Evolutionary conservation across 2,113 vertebrate genomes (phyloP).

Genomic region (Oreotrochilus melanogaster): DNA sequence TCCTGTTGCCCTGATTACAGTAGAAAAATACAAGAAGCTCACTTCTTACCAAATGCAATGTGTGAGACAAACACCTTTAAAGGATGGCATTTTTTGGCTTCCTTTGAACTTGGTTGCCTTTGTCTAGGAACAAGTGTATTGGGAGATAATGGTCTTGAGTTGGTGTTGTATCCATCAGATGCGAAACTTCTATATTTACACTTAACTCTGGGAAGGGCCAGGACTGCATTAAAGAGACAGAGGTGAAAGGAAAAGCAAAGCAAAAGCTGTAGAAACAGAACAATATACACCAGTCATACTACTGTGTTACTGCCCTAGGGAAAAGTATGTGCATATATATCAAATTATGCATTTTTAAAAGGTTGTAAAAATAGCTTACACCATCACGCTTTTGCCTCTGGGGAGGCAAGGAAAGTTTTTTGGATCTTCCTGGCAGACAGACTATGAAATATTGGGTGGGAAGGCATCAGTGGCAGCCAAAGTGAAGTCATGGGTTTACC

Average conservation of each 20-base stretch:
- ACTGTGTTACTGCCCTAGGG: not conserved
- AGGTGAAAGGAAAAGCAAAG: not conserved
- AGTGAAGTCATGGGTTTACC: not conserved
- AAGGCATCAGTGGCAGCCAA: not conserved
- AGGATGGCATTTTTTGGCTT: not conserved
- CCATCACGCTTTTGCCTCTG: not conserved
- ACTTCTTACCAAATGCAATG: not conserved
- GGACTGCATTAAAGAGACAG: not conserved
- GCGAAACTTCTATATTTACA: not conserved
- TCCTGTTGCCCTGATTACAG: not conserved
- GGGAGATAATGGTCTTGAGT: not conserved
- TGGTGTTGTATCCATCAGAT: not conserved
- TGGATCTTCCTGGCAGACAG: not conserved
- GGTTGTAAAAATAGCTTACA: not conserved
- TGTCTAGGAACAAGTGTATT: not conserved
- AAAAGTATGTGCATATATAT: not conserved
- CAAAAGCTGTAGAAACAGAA: not conserved
- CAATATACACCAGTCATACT: not conserved
- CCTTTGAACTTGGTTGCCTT: not conserved
- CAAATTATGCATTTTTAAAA: not conserved
- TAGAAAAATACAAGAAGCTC: not conserved
- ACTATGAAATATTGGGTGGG: not conserved
- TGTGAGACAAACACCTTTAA: not conserved
- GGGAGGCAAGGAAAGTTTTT: not conserved
- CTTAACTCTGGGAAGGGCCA: not conserved